Evolutionary conservation across 2,113 vertebrate genomes (phyloP), one percentile per base, ranked within the genome.

Genomic region (Coturnix japonica): DNA sequence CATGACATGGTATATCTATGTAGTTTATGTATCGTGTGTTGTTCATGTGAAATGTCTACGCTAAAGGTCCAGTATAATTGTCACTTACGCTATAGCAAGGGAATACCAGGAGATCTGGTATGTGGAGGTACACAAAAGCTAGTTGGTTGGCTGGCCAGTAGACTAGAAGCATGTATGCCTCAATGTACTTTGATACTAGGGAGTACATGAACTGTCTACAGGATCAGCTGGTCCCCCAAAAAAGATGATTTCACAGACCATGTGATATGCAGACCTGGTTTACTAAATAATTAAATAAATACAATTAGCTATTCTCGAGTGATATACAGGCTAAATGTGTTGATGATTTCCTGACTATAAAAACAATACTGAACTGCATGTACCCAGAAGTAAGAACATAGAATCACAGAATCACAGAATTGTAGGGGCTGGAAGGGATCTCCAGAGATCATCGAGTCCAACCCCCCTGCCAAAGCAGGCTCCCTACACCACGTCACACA

Each of bases 261-360:
- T 47, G 47, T 69, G 63, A 13, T 65, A 61, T 49, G 39, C 41
- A 75, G 47, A 78, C 31, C 37, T 59, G 17, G 3, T 83, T 87
- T 90, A 85, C 77, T 88, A 85, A 83, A 4, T 41, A 39, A 53
- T 44, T 90, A 81, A 81, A 90, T 81, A 41, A 86, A 65, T 61
- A 78, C 47, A 90, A 72, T 60, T 61, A 81, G 6, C 26, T 49
- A 4, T 14, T 33, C 49, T 84, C 82, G 73, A 91, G 26, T 61
- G 49, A 54, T 66, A 60, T 9, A 28, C n/a, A 76, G 66, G 44
- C 30, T 72, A n/a, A 67, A 67, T 16, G 20, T 57, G 23, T 33
- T 59, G 16, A 46, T 66, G 31, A 22, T 53, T 88, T 89, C 44
- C 49, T 44, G 18, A 61, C 33, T 53, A 30, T 9, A 16, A 56